Percentiles rank a stretch among this genome's conserved stretches.
These are phyloP conservation scores for Caenorhabditis sulstoni DNA, from an alignment of 2,888 invertebrate genomes.

Conservation along the genomic window DNA sequence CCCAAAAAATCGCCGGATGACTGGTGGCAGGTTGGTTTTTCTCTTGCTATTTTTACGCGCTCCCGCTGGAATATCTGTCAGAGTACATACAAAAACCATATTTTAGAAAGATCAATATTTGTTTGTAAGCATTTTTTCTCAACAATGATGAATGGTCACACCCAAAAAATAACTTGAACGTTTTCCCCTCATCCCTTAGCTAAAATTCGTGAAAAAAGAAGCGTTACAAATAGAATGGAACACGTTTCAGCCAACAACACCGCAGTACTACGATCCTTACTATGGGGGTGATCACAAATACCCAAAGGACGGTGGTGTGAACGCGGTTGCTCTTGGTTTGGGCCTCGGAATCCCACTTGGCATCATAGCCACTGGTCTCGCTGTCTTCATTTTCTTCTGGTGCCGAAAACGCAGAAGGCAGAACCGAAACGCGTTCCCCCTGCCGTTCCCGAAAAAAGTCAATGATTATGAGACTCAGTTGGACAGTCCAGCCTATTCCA, in stretches of 20 bases:
- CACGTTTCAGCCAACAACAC: constrained; percentile 44
- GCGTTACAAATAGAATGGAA: neutral
- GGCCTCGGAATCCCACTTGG: constrained; percentile 64
- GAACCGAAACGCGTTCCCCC: constrained; percentile 50
- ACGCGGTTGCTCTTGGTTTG: constrained; percentile 63
- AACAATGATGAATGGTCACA: constrained; percentile 21
- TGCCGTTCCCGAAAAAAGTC: constrained; percentile 52
- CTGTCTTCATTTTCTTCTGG: constrained; percentile 57
- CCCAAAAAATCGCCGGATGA: neutral
- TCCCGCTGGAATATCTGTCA: too few relatives aligned
- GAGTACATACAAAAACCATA: constrained; percentile 17
- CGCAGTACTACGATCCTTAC: constrained; percentile 59
- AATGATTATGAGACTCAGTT: constrained; percentile 61
- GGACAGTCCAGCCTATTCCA: constrained; percentile 60
- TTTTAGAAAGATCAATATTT: constrained; percentile 13
- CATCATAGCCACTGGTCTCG: constrained; percentile 36
- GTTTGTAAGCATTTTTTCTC: constrained; percentile 1
- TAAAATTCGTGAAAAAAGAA: neutral
- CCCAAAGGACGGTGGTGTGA: constrained; percentile 17
- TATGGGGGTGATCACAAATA: constrained; percentile 37
- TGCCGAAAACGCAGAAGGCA: constrained; percentile 32
- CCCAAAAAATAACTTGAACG: constrained; percentile 1
- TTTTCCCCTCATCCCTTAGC: neutral
- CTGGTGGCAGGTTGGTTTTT: constrained; percentile 27
- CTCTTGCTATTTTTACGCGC: too few relatives aligned